phyloP scores from a whole-genome alignment of 2,888 invertebrate species.

The Athripsodes cinereus region DNA sequence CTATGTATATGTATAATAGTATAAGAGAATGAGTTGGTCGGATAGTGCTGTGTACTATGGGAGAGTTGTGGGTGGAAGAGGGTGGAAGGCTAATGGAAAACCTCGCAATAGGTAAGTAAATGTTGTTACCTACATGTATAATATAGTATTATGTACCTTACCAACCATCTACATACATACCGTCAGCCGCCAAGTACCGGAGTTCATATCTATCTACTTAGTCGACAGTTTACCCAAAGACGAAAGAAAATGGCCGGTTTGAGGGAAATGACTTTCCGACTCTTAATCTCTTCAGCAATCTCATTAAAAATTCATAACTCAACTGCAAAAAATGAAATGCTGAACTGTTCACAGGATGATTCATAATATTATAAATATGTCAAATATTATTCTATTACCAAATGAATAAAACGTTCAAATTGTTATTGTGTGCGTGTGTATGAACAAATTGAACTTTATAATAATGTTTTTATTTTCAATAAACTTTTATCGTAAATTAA shows the following conservation, averaged over 20 bases:
- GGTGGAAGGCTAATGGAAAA: slow-evolving; percentile 19
- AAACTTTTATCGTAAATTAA: no score
- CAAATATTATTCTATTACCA: no score
- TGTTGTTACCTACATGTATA: slow-evolving; percentile 18
- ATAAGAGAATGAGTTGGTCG: background rate
- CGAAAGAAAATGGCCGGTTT: slow-evolving; percentile 26
- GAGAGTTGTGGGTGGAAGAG: background rate
- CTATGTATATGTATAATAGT: no score
- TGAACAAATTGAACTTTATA: no score
- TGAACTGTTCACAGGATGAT: slow-evolving; percentile 18
- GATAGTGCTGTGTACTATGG: slow-evolving; percentile 3
- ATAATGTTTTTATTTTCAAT: no score
- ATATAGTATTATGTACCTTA: background rate
- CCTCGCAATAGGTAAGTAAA: slow-evolving; percentile 12
- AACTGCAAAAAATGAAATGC: slow-evolving; percentile 49
- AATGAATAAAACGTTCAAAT: no score
- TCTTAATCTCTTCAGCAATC: slow-evolving; percentile 56
- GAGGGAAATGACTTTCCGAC: slow-evolving; percentile 53
- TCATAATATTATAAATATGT: background rate
- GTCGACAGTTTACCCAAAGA: slow-evolving; percentile 24
- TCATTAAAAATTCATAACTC: slow-evolving; percentile 60
- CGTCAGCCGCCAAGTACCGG: background rate
- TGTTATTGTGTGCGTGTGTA: no score
- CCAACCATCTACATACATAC: background rate
- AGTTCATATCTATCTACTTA: slow-evolving; percentile 1